These are phyloP conservation scores for Thamnaconus septentrionalis DNA, from an alignment of 2,113 vertebrate genomes.

Conservation along the genomic window DNA sequence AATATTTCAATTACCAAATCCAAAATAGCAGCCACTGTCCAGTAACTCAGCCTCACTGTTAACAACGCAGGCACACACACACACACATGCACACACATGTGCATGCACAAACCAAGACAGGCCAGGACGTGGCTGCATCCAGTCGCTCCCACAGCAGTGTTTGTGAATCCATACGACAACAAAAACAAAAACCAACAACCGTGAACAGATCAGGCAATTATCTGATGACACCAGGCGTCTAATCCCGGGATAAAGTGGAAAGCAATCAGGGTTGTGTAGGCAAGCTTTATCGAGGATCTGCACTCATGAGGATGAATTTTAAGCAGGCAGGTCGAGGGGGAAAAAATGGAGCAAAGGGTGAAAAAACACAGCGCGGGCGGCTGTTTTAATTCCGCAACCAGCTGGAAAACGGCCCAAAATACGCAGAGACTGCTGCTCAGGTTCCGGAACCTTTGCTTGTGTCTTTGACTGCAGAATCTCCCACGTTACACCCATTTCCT, in stretches of 20 bases:
- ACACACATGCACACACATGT: constrained; percentile 4
- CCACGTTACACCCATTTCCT: background rate
- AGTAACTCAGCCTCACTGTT: constrained; percentile 13
- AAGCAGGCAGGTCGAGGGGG: background rate
- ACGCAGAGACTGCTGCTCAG: background rate
- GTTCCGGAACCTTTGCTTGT: too few relatives aligned
- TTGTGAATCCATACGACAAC: background rate
- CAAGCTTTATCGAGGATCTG: constrained; percentile 17
- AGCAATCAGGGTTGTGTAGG: constrained; percentile 15
- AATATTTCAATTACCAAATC: constrained; percentile 49
- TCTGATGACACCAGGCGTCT: constrained; percentile 10
- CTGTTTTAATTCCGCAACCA: background rate
- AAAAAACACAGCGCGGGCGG: background rate
- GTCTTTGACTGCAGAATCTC: background rate
- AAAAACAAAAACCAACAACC: background rate
- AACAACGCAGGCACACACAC: constrained; percentile 11
- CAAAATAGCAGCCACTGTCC: constrained; percentile 31
- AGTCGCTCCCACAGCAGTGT: background rate
- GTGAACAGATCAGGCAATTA: constrained; percentile 22
- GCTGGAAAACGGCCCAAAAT: background rate
- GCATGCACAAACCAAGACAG: background rate
- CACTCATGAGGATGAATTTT: constrained; percentile 25
- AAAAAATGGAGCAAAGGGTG: background rate
- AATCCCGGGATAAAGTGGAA: constrained; percentile 17
- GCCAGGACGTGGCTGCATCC: background rate